Evolutionary conservation across 2,888 invertebrate genomes (phyloP).

Genomic region (Vanessa cardui): DNA sequence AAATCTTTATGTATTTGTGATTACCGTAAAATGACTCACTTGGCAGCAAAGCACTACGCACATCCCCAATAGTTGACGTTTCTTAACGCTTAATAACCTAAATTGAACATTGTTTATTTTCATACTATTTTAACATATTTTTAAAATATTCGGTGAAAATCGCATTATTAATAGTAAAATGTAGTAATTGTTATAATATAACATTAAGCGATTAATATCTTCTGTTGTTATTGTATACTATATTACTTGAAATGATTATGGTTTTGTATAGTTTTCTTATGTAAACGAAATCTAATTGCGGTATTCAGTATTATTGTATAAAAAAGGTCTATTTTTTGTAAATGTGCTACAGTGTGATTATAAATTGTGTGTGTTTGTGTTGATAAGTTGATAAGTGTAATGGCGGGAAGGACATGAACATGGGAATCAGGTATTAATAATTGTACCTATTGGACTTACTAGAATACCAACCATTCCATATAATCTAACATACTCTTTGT

Average conservation of each 20-base stretch:
- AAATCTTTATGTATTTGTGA: background rate
- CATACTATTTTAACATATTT: background rate
- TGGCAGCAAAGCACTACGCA: slow-evolving; percentile 11
- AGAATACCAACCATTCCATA: too few species aligned
- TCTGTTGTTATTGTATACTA: background rate
- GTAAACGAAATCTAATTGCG: background rate
- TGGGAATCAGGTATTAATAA: slow-evolving; percentile 22
- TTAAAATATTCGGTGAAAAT: background rate
- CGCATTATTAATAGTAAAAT: background rate
- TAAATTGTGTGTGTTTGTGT: slow-evolving; percentile 2
- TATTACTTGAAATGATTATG: background rate
- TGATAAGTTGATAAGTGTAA: slow-evolving; percentile 20
- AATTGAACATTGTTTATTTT: slow-evolving; percentile 41
- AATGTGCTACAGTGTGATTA: background rate
- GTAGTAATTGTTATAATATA: background rate
- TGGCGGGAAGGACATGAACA: slow-evolving; percentile 32
- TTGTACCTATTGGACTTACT: too few species aligned
- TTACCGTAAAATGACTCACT: slow-evolving; percentile 31
- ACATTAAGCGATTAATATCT: background rate
- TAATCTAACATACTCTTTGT: too few species aligned
- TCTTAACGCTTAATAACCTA: slow-evolving; percentile 50
- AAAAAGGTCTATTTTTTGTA: background rate
- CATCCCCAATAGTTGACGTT: slow-evolving; percentile 47
- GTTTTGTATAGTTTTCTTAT: background rate
- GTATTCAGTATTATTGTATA: background rate